Percentiles rank a stretch among this genome's conserved stretches.
Conservation (phyloP, 53 echinoderm and acorn worm genomes). For the Mesocentrotus franciscanus region DNA sequence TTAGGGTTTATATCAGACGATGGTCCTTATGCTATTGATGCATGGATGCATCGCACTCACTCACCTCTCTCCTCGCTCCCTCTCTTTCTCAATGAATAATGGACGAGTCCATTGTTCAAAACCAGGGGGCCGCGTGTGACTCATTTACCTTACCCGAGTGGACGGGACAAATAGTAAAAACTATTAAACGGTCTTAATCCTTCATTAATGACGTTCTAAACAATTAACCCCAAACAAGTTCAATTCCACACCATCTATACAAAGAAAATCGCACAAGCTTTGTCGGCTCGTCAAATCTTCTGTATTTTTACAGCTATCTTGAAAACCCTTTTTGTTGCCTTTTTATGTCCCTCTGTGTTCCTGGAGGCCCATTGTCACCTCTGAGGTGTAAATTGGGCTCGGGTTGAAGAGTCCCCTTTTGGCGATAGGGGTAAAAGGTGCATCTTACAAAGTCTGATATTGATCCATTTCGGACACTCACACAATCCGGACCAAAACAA, state of each 20-base stretch:
- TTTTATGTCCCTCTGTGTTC: conserved; percentile 49
- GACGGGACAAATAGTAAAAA: not conserved
- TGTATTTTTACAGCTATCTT: conserved; percentile 44
- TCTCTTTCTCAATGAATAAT: conserved; percentile 14
- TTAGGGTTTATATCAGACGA: not conserved
- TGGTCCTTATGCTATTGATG: conserved; percentile 18
- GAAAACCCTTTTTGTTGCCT: conserved; percentile 15
- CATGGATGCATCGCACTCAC: not conserved
- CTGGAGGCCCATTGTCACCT: conserved; percentile 21
- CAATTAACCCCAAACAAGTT: conserved; percentile 32
- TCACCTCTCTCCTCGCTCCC: not conserved
- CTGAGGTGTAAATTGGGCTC: conserved; percentile 19
- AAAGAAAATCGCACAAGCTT: not conserved
- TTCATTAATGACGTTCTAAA: not conserved
- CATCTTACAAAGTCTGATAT: conserved; percentile 63
- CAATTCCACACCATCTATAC: conserved; percentile 26
- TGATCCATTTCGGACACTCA: conserved; percentile 56
- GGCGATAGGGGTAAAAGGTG: conserved; percentile 28
- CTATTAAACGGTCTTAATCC: conserved; percentile 29
- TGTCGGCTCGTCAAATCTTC: not conserved
- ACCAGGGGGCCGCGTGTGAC: conserved; percentile 34
- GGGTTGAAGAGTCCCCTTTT: not conserved
- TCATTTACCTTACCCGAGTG: conserved; percentile 16
- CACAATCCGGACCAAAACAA: conserved; percentile 49
- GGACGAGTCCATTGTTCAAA: conserved; percentile 62